These are phyloP conservation scores for Eilema depressum DNA, from an alignment of 2,888 invertebrate species.

Conservation along the genomic window DNA sequence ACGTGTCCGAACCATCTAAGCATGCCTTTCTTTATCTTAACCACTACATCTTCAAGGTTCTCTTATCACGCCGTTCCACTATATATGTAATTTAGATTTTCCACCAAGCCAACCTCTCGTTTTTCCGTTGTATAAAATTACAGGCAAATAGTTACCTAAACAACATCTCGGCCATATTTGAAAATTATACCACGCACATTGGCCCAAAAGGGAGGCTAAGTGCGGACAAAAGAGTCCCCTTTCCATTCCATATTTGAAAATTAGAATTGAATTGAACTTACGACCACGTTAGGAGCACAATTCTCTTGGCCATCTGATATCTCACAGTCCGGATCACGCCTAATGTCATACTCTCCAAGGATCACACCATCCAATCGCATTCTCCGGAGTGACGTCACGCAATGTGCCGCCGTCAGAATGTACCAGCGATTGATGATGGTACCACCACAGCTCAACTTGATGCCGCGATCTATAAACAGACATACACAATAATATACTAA, in stretches of 20 bases:
- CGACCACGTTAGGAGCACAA: constrained; percentile 68
- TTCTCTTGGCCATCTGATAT: constrained; percentile 62
- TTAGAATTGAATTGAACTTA: constrained; percentile 41
- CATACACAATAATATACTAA: too few species aligned
- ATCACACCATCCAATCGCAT: constrained; percentile 80
- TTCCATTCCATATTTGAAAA: neutral
- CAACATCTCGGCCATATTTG: too few species aligned
- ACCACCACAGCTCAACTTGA: constrained; percentile 80
- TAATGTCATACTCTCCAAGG: constrained; percentile 88
- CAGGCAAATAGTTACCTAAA: too few species aligned
- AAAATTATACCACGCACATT: neutral
- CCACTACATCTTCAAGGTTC: too few species aligned
- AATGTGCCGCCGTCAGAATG: constrained; percentile 88
- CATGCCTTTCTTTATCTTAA: too few species aligned
- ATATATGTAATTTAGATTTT: too few species aligned
- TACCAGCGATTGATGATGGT: constrained; percentile 85
- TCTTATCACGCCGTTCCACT: too few species aligned
- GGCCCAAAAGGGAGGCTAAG: too few species aligned
- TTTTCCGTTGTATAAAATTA: too few species aligned
- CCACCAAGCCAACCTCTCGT: too few species aligned
- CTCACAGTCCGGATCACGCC: constrained; percentile 78
- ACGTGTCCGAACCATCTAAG: too few species aligned
- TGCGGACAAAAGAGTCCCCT: too few species aligned
- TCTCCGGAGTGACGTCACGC: constrained; percentile 81
- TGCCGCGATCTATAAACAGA: constrained; percentile 59